These are phyloP conservation scores for Scopus umbretta DNA, from an alignment of 2,113 vertebrate genomes.

Conservation along the genomic window DNA sequence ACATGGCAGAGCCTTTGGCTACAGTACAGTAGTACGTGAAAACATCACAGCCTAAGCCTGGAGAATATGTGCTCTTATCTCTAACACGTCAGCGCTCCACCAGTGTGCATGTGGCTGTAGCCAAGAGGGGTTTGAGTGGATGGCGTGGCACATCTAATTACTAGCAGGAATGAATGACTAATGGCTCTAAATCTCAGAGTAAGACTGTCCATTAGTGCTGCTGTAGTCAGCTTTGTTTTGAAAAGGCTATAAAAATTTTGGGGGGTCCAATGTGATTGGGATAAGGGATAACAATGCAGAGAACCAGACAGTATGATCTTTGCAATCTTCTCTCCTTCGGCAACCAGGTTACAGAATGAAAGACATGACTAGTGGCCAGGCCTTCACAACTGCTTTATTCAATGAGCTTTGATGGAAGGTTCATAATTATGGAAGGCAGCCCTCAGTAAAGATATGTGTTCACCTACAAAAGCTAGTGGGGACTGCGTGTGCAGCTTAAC, in stretches of 20 bases:
- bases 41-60: background rate
- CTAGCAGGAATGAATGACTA: background rate
- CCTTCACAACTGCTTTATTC: background rate
- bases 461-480: background rate
- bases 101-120: background rate
- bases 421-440: background rate
- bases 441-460: background rate
- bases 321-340: background rate
- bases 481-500: background rate
- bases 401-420: background rate
- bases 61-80: background rate
- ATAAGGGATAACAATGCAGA: background rate
- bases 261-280: no score
- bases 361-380: background rate
- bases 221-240: background rate
- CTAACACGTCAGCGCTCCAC: rapidly evolving
- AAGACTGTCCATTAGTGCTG: background rate
- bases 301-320: background rate
- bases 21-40: background rate
- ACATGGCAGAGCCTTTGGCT: background rate
- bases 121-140: background rate
- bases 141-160: no score
- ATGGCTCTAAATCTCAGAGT: background rate
- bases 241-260: background rate
- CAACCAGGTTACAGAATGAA: background rate